phyloP scores from a whole-genome alignment of 2,797 vertebrate genomes.

The Crenuchus spilurus region DNA sequence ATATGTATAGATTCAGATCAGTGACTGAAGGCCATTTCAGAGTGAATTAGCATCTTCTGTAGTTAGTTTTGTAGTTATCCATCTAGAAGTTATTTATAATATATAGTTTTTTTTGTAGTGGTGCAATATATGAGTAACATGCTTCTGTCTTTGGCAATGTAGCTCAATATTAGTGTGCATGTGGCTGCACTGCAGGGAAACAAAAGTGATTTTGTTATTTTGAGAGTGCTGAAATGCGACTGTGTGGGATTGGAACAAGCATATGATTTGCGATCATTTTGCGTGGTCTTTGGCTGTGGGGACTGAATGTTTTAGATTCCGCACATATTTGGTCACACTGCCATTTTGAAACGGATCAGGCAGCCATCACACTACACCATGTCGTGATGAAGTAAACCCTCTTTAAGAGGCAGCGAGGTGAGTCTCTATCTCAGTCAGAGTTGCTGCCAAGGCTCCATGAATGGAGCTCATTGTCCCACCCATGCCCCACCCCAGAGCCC shows the following conservation, averaged over 20 bases:
- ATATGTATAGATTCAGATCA: no score
- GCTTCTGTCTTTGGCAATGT: not conserved
- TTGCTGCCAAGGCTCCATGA: constrained; percentile 61
- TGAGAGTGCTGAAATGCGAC: constrained; percentile 71
- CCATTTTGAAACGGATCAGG: constrained; percentile 78
- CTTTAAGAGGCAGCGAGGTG: constrained; percentile 52
- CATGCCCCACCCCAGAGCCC: constrained; percentile 36
- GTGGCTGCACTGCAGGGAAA: constrained; percentile 31
- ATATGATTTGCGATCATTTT: constrained; percentile 63
- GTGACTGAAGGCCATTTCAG: no score
- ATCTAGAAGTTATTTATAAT: no score
- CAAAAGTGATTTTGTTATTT: constrained; percentile 36
- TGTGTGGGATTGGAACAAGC: constrained; percentile 64
- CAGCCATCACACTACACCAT: constrained; percentile 57
- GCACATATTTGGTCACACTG: constrained; percentile 79
- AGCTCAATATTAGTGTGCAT: constrained; percentile 5
- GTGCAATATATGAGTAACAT: not conserved
- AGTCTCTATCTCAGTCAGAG: constrained; percentile 49
- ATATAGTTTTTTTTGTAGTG: not conserved
- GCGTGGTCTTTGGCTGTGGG: constrained; percentile 66
- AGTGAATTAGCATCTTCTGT: no score
- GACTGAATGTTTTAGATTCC: constrained; percentile 77
- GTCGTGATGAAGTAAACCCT: constrained; percentile 41
- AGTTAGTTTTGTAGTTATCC: no score
- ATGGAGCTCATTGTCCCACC: constrained; percentile 68